Base-by-base conservation (phyloP, 2,113 vertebrate genomes). In the Xiphophorus maculatus region DNA sequence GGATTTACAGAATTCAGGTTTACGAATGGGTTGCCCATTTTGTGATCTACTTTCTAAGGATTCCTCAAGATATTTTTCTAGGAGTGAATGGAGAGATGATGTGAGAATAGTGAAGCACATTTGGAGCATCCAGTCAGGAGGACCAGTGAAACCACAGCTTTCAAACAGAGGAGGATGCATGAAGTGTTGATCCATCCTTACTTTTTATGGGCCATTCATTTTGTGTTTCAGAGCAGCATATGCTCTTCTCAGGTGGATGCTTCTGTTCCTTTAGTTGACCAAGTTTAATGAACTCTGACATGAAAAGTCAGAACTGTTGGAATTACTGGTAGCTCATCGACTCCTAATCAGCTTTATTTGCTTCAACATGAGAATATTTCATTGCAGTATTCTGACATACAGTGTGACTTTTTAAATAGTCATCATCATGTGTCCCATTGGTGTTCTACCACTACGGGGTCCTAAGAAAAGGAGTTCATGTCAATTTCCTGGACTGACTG, bases 331-430 rank as follows among this genome's bases (percentile, higher is more conserved):
- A 25, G 48, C 29, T 29, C 58, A 64, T 35, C 28, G 40, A 17
- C 71, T 70, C 4, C 29, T 35, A 8, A 69, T 72, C 66, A 58
- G 51, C 35, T 29, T 44, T 19, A 69, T 74, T 69, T 69, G 48
- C 35, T 77, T 71, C 67, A 29, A 62, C 42, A 81, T 86, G 77
- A 86, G 37, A 62, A 37, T 63, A 14, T 72, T 76, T 30, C 25
- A 48, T 12, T 71, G 33, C 62, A 8, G 17, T 30, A 30, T 63
- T 33, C 62, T 32, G 62, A 17, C 30, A 11, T 7, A 9, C 28
- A 37, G 51, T n/a, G 7, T 58, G 25, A 58, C 33, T n/a, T 3
- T 66, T 66, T 27, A 25, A 40, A 40, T 27, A 13, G 7, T 40
- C 64, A 14, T 30, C 40, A 30, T 58, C 40, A 82, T 84, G 86